Evolutionary conservation across 2,888 invertebrate genomes (phyloP), one percentile per base, ranked within the genome.

Genomic region (Rhagophthalmus giganteus): DNA sequence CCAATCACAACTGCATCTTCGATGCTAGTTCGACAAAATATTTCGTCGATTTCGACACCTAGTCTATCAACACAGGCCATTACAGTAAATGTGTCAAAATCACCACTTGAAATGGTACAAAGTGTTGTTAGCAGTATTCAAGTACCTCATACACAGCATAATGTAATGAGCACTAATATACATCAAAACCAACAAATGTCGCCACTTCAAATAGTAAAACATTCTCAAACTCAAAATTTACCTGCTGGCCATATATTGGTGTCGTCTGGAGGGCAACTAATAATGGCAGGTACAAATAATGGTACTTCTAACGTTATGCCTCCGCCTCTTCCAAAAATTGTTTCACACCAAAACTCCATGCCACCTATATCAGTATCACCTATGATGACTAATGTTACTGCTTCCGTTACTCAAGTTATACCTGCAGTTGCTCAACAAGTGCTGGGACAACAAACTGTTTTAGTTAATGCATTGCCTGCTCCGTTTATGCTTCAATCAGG

Each of bases 401-500:
- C 82, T 0, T 80, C 86, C 1, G 80, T 84, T 4, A 79, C 82
- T 6, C 85, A 86, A 70, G 83, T 84, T 0, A 80, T 84, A 26
- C 83, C 85, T 1, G 80, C 83, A 0, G 82, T 82, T 0, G 68
- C 67, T 35, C 85, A 83, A 59, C 82, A 85, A 65, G 81, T 88
- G 10, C 78, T 88, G 1, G 87, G 87, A 15, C 88, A 85, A 66
- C 87, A 87, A 15, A 85, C 90, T 0, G 88, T 90, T 0, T 80
- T 93, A 2, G 86, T 93, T 1, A 92, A 92, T 66, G 84, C 90
- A 0, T 74, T 91, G 54, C 87, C 86, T 35, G 79, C 87, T 10
- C 89, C 89, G 0, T 87, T 89, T 60, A 84, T 91, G 3, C 80
- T 91, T 30, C 90, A 90, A 65, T 87, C 88, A 1, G 82, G 86